These are phyloP conservation scores for Noctua pronuba DNA, from an alignment of 2,888 invertebrate species.

Conservation along the genomic window DNA sequence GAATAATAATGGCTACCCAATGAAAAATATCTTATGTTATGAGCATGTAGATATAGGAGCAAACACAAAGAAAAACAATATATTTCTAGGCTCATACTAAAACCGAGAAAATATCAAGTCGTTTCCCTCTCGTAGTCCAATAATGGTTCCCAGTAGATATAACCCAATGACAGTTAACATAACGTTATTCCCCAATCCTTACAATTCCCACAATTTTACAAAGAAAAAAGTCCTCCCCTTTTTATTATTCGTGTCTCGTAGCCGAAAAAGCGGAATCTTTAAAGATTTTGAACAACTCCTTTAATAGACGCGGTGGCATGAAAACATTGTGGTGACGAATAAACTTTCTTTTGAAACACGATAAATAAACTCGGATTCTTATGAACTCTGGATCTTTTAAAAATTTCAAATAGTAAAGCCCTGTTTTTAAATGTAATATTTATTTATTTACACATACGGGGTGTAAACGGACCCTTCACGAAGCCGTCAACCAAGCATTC, in stretches of 20 bases:
- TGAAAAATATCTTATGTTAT: not conserved
- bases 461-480: too few species aligned
- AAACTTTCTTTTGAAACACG: slow-evolving; percentile 2
- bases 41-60: not conserved
- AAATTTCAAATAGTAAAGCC: not conserved
- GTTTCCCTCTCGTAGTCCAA: not conserved
- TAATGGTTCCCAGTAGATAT: slow-evolving; percentile 11
- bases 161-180: not conserved
- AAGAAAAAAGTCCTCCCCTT: not conserved
- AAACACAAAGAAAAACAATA: not conserved
- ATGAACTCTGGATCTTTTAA: not conserved
- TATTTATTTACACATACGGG: not conserved
- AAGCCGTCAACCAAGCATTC: too few species aligned
- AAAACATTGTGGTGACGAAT: slow-evolving; percentile 22
- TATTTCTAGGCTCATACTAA: not conserved
- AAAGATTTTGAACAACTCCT: slow-evolving; percentile 30
- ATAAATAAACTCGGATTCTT: not conserved
- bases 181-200: slow-evolving; percentile 2
- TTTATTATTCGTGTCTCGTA: slow-evolving; percentile 46
- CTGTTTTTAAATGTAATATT: not conserved
- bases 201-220: slow-evolving; percentile 19
- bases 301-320: slow-evolving; percentile 12
- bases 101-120: not conserved
- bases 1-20: not conserved
- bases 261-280: slow-evolving; percentile 1